Percentiles rank a stretch among this genome's conserved stretches.
These are phyloP conservation scores for Mythimna albipuncta DNA, from an alignment of 2,888 invertebrate species.

Conservation along the genomic window DNA sequence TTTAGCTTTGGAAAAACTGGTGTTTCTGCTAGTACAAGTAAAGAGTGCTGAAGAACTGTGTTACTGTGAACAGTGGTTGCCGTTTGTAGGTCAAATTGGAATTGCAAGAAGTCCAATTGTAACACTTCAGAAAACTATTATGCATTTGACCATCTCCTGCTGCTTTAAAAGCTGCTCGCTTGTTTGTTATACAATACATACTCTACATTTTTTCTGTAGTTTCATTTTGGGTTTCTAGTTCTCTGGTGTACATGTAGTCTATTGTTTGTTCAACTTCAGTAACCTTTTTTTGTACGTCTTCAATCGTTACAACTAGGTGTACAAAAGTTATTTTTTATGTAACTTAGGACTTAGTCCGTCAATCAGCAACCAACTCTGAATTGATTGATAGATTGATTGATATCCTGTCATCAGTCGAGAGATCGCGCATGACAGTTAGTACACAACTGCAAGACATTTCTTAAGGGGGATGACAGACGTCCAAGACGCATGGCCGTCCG, in stretches of 20 bases:
- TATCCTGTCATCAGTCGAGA: conserved; percentile 1
- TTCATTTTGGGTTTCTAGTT: neutral
- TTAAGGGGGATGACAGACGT: conserved; percentile 5
- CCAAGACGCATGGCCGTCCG: conserved; percentile 1
- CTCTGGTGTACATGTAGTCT: neutral
- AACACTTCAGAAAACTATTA: too few species aligned
- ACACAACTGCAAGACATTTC: conserved; percentile 14
- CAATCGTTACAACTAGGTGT: neutral
- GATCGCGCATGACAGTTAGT: neutral
- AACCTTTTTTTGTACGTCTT: neutral
- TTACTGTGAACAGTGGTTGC: neutral
- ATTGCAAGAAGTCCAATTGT: neutral
- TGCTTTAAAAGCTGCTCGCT: too few species aligned
- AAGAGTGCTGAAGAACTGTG: neutral
- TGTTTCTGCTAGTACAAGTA: neutral
- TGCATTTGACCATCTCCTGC: too few species aligned
- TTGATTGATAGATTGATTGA: conserved; percentile 19
- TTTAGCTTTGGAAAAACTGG: neutral
- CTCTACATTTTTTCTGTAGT: neutral
- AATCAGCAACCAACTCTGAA: neutral
- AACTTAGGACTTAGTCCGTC: neutral
- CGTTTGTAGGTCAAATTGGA: neutral
- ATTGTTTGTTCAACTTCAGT: neutral
- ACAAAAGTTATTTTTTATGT: neutral
- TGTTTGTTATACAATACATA: too few species aligned